phyloP scores from a whole-genome alignment of 2,797 vertebrate genomes.

The Oryzias sinensis region DNA sequence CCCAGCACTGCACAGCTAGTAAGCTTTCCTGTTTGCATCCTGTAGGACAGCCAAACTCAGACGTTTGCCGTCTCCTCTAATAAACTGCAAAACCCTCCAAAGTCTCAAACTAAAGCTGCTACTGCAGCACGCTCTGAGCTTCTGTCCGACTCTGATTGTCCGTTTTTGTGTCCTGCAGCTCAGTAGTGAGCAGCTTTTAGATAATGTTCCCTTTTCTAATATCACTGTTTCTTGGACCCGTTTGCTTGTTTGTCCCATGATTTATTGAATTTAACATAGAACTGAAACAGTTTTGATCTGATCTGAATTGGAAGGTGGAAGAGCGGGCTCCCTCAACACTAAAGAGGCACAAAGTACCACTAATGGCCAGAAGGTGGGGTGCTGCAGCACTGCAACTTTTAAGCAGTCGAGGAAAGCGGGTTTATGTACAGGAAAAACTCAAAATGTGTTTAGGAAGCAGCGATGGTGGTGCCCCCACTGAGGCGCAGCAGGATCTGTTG shows the following conservation, averaged over 20 bases:
- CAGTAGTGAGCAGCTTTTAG: constrained; percentile 26
- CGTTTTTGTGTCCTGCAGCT: constrained; percentile 24
- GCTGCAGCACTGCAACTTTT: constrained; percentile 24
- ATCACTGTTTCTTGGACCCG: not conserved
- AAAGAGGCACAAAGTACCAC: constrained; percentile 17
- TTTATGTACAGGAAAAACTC: not conserved
- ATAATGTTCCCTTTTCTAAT: constrained; percentile 44
- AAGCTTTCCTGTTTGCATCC: constrained; percentile 26
- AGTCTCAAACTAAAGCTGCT: constrained; percentile 21
- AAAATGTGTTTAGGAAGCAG: constrained; percentile 81
- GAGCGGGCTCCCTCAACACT: not conserved
- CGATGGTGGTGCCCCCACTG: constrained; percentile 90
- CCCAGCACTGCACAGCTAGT: constrained; percentile 44
- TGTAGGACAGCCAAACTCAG: constrained; percentile 12
- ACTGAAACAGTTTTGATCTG: too few relatives aligned
- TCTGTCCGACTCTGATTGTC: constrained; percentile 45
- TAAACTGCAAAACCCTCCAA: constrained; percentile 25
- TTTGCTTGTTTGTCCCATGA: constrained; percentile 1
- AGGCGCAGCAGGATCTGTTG: constrained; percentile 95
- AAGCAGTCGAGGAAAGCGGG: not conserved
- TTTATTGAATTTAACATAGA: constrained; percentile 4
- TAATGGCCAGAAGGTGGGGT: constrained; percentile 44
- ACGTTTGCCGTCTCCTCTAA: constrained; percentile 15
- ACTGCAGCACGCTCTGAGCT: constrained; percentile 13
- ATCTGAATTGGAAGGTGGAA: too few relatives aligned